phyloP scores from a whole-genome alignment of 2,888 invertebrate genomes.

The Leptopterna dolabrata region DNA sequence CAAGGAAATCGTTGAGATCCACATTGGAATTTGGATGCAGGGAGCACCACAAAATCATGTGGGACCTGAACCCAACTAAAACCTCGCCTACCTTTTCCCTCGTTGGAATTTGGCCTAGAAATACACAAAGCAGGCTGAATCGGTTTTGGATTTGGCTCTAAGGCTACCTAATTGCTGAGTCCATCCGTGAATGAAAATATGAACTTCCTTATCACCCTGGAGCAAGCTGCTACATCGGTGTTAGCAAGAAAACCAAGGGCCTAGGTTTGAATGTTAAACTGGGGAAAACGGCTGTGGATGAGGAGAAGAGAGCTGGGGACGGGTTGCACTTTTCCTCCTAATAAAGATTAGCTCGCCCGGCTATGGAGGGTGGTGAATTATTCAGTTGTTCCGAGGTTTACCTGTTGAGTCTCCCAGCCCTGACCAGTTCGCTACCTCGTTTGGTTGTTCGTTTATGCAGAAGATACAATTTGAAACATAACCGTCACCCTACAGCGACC shows the following conservation, averaged over 20 bases:
- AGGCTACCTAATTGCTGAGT: background rate
- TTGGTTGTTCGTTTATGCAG: background rate
- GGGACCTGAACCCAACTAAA: no score
- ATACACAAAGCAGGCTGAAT: no score
- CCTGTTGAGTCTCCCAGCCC: conserved; percentile 27
- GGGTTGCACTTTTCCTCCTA: conserved; percentile 16
- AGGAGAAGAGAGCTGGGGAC: background rate
- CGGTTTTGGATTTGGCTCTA: no score
- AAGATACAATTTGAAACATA: no score
- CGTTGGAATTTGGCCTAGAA: no score
- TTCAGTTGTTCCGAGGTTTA: conserved; percentile 25
- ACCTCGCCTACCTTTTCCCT: no score
- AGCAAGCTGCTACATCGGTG: background rate
- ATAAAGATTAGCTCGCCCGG: conserved; percentile 26
- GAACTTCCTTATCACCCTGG: background rate
- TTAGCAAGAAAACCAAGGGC: background rate
- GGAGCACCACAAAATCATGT: no score
- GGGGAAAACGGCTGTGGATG: background rate
- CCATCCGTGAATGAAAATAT: background rate
- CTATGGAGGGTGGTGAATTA: conserved; percentile 11
- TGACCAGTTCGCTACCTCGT: background rate
- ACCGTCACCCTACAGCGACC: no score
- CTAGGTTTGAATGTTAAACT: background rate
- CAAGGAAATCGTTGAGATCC: no score
- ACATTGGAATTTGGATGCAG: no score